Evolutionary conservation across 2,113 vertebrate genomes (phyloP), one percentile per base, ranked within the genome.

Genomic region (Xenotilapia caudafasciata): DNA sequence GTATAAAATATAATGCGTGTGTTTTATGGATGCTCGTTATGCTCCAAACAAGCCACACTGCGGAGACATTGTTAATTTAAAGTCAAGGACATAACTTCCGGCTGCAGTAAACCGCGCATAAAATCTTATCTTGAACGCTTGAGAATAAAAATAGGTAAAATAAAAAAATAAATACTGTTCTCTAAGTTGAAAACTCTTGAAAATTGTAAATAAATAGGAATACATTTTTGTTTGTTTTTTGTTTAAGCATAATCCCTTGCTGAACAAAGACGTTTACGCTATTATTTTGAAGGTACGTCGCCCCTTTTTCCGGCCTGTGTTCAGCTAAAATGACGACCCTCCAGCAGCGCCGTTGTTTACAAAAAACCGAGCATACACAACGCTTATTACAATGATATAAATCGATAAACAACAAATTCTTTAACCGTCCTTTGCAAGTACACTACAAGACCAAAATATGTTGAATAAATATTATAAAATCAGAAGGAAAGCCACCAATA

Each of bases 271-370:
- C 7, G 12, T 26, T 47, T 21, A 13, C 45, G 21, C 26, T 68
- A 5, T 88, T 90, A 79, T 86, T 90, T 51, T 90, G 80, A 89
- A 89, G 28, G 19, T 3, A 28, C 1, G 2, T 14, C 12, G 1
- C 2, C 3, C 2, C 6, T 11, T 0, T 70, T 91, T 92, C 83
- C 81, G 79, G 82, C 3, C 8, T 38, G 3, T 56, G 28, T 26
- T 38, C 9, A 11, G n/a, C 45, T 82, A 45, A 2, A n/a, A 2
- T 88, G 70, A 79, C 79, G 11, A 56, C 19, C 3, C 8, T 4
- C 2, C 4, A 13, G 12, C 4, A 3, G 2, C 13, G 6, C 4
- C 21, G 82, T 70, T 88, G 84, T 90, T 88, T 68, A 91, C 88
- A 82, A 84, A 19, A 62, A 65, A 45, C 1, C 14, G 13, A 23